Base-by-base conservation (phyloP, 2,113 vertebrate species). In the Cephalophus harveyi region DNA sequence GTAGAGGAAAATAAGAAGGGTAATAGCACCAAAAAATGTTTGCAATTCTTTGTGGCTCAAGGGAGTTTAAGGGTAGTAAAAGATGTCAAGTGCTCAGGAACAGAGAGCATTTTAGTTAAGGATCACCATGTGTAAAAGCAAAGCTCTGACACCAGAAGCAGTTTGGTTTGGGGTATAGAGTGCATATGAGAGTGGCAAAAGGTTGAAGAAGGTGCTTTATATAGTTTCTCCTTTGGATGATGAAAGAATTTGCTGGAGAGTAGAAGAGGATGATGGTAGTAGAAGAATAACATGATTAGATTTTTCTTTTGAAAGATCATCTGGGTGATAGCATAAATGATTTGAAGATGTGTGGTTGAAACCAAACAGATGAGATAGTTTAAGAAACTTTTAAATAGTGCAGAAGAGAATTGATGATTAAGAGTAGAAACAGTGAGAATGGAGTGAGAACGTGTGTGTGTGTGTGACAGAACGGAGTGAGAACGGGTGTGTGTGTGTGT, bases 11-110 rank as follows among this genome's bases (percentile, higher is more conserved):
- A 25, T 71, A 43, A 57, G 40, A 92, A 67, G 21, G 15, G 8
- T 48, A 74, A n/a, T 59, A 50, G 9, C 57, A 74, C 46, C 12
- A 81, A 91, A 76, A 62, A 84, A 2, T 30, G 5, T 59, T 2
- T 76, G 57, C 3, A 62, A n/a, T 40, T 54, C 0, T 88, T 85
- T 92, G 36, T 74, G 23, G 8, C 23, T 59, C 8, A 79, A 94
- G 19, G 43, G 43, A 62, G 11, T 84, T 81, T 93, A 90, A 88
- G 95, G 19, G 15, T 84, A 93, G 30, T 95, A 96, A 95, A 90
- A 33, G 60, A 59, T 55, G 23, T 43, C 5, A 86, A 28, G 5
- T 33, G 12, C 90, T 81, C 62, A 91, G 76, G 36, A 97, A 97
- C 23, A 43, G 60, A 93, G 28, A 74, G 0, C 23, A 93, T 74